phyloP scores from a whole-genome alignment of 1,140 invertebrate genomes.

The Trachymyrmex septentrionalis region DNA sequence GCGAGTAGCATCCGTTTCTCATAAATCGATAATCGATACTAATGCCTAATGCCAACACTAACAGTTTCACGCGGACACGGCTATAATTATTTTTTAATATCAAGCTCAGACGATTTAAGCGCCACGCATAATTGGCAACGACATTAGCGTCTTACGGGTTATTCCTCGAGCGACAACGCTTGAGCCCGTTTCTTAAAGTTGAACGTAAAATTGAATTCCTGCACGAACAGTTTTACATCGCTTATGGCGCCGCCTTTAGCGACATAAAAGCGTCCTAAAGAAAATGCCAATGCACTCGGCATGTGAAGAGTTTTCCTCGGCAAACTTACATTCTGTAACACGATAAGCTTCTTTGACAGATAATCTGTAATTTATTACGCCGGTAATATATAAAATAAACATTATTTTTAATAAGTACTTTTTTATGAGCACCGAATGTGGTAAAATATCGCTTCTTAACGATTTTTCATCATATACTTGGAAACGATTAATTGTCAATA shows the following conservation, averaged over 20 bases:
- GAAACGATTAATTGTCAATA: too few species aligned
- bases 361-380: slow-evolving; percentile 16
- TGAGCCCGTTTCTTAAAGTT: slow-evolving; percentile 53
- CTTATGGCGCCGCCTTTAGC: slow-evolving; percentile 49
- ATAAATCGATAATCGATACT: slow-evolving; percentile 61
- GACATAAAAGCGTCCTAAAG: slow-evolving; percentile 47
- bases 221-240: slow-evolving; percentile 59
- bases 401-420: slow-evolving; percentile 14
- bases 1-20: slow-evolving; percentile 52
- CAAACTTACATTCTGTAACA: slow-evolving; percentile 34
- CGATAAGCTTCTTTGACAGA: slow-evolving; percentile 26
- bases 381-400: neutral
- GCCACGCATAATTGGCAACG: slow-evolving; percentile 50
- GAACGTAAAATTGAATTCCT: slow-evolving; percentile 61
- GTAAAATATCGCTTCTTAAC: neutral
- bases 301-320: neutral
- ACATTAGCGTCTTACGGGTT: slow-evolving; percentile 48
- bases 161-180: slow-evolving; percentile 28
- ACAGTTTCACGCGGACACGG: neutral
- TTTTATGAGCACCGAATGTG: neutral
- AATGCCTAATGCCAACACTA: neutral
- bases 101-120: slow-evolving; percentile 23
- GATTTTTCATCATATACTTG: neutral
- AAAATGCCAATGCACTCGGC: slow-evolving; percentile 38
- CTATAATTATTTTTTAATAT: slow-evolving; percentile 59